These are phyloP conservation scores for Galleria mellonella DNA, from an alignment of 1,140 invertebrate genomes.

Conservation along the genomic window DNA sequence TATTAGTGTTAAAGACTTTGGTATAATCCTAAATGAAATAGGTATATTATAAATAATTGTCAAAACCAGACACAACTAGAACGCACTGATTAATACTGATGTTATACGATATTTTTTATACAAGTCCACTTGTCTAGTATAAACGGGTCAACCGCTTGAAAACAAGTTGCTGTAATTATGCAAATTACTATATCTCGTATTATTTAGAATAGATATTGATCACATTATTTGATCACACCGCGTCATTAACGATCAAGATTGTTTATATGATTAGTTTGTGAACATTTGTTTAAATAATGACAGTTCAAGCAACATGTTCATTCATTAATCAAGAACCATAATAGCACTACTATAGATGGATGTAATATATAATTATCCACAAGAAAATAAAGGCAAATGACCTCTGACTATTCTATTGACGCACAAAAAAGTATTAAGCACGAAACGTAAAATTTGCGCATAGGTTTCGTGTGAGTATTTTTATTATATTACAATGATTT, in stretches of 20 bases:
- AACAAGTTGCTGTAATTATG: slow-evolving; percentile 29
- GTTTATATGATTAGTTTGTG: too few species aligned
- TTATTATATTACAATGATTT: too few species aligned
- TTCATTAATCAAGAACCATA: too few species aligned
- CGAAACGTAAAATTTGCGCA: too few species aligned
- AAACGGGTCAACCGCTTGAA: slow-evolving; percentile 30
- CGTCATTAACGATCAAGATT: too few species aligned
- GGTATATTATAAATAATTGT: slow-evolving; percentile 28
- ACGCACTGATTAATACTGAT: slow-evolving; percentile 38
- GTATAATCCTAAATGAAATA: too few species aligned
- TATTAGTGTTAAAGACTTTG: too few species aligned
- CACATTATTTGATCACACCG: neutral
- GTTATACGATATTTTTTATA: slow-evolving; percentile 41
- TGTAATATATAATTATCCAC: neutral
- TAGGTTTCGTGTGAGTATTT: too few species aligned
- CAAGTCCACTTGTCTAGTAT: slow-evolving; percentile 25
- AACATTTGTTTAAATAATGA: too few species aligned
- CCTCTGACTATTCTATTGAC: neutral
- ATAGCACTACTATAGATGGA: too few species aligned
- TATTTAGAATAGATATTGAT: slow-evolving; percentile 16
- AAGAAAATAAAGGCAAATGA: neutral
- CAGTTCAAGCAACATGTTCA: too few species aligned
- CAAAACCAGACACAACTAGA: slow-evolving; percentile 49
- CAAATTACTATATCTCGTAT: slow-evolving; percentile 20
- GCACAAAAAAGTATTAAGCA: neutral